Conservation (phyloP, 1,140 invertebrate species). For the Paraescarpia echinospica region DNA sequence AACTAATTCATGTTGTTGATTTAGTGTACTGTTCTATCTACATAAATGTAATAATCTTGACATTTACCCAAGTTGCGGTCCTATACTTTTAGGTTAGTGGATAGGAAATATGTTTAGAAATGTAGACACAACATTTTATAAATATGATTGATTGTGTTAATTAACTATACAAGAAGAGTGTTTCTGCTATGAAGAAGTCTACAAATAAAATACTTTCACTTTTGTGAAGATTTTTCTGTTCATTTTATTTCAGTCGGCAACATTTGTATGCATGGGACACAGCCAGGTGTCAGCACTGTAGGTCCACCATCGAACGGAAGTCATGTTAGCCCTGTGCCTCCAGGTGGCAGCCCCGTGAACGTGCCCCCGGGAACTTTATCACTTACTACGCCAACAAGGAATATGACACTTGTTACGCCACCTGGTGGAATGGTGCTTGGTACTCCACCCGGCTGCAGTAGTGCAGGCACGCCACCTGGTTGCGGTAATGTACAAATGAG, state of each 20-base stretch:
- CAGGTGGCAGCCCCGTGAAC: not conserved
- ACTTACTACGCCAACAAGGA: not conserved
- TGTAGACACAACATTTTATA: too few species aligned
- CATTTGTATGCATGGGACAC: not conserved
- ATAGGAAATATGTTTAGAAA: too few species aligned
- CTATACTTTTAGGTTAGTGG: too few species aligned
- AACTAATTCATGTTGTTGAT: too few species aligned
- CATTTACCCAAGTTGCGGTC: too few species aligned
- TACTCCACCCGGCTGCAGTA: not conserved
- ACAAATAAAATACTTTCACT: not conserved
- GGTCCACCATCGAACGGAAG: not conserved
- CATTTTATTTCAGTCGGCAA: not conserved
- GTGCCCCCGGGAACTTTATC: not conserved
- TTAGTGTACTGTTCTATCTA: too few species aligned
- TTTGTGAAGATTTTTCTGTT: not conserved
- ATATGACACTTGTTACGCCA: not conserved
- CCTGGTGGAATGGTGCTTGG: not conserved
- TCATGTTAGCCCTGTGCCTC: not conserved
- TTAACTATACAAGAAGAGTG: too few species aligned
- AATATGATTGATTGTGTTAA: too few species aligned
- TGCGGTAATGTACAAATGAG: not conserved
- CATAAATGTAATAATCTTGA: too few species aligned
- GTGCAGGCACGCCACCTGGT: not conserved
- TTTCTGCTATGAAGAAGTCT: too few species aligned
- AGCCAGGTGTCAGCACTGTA: not conserved